A percentile compares a stretch with the other conserved stretches of the same genome.
These are phyloP conservation scores for Acrobasis consociella DNA, from an alignment of 2,888 invertebrate species.

Conservation along the genomic window DNA sequence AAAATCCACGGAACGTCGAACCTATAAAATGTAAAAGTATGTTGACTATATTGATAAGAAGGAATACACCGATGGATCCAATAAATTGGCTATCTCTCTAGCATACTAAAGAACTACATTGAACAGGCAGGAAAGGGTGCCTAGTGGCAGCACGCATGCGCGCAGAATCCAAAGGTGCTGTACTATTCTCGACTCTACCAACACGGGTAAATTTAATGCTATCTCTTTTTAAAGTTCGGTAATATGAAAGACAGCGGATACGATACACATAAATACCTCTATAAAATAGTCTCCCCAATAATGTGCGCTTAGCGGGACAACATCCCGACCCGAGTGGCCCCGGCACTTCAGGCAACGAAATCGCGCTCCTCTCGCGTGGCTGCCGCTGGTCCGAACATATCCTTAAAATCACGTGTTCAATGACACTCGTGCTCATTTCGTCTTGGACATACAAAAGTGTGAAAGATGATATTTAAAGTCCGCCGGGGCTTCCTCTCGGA, in stretches of 20 bases:
- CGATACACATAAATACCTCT: background rate
- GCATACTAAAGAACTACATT: background rate
- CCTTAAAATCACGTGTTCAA: slow-evolving; percentile 9
- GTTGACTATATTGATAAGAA: background rate
- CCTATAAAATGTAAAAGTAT: background rate
- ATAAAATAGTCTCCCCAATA: slow-evolving; percentile 5
- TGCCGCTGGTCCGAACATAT: background rate
- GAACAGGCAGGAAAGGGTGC: slow-evolving; percentile 23
- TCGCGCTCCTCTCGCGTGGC: background rate
- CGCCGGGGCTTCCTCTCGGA: background rate
- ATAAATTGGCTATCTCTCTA: background rate
- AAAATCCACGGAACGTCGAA: background rate
- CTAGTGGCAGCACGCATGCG: slow-evolving; percentile 53
- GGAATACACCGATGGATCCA: background rate
- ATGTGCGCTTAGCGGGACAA: slow-evolving; percentile 3
- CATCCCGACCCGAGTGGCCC: background rate
- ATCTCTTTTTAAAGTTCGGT: slow-evolving; percentile 9
- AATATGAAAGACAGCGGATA: slow-evolving; percentile 9
- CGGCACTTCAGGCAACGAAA: background rate
- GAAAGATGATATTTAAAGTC: slow-evolving; percentile 15
- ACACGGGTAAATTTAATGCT: slow-evolving; percentile 12
- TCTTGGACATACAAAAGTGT: slow-evolving; percentile 6
- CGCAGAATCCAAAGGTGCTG: slow-evolving; percentile 58
- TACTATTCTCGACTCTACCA: slow-evolving; percentile 22
- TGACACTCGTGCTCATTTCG: slow-evolving; percentile 9